Base-by-base conservation (phyloP, 2,113 vertebrate genomes). In the Castor canadensis region DNA sequence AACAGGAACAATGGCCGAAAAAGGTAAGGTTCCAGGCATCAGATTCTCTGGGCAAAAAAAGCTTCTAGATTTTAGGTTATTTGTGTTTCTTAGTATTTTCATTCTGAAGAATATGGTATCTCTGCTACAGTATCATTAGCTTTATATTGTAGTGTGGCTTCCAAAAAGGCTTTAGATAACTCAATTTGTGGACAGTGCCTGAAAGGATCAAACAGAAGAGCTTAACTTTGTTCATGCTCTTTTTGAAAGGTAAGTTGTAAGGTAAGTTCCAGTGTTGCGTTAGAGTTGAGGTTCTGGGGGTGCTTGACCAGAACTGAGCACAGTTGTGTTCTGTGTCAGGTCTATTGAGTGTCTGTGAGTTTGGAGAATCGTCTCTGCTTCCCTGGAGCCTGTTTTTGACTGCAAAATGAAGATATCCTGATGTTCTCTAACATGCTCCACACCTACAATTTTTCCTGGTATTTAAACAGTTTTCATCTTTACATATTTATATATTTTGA, bases 1-100 rank as follows among this genome's bases (percentile, higher is more conserved):
- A 75, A 92, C 85, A 95, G 81, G 86, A 89, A 96, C 32, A 95
- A 99, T 99, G 98, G 98, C 98, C 95, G 97, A 96, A 69, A 97
- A 98, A 98, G 98, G 98, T 99, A 98, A 97, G 98, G 47, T 58
- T 89, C 86, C 87, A 73, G 38, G 6, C 32, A 6, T 15, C 13
- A 28, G 38, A 5, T 17, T 54, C 17, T 90, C 62, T 64, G 56
- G 52, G 69, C 45, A 71, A 75, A 84, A 60, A 56, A 49, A 8
- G 16, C 15, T 80, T 71, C 35, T 11, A 28, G 17, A 32, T 20
- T 83, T n/a, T 58, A 49, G 49, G 47, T 87, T 64, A 40, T 64
- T 86, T 91, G 45, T 58, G 5, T 75, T 89, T 76, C 52, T 83
- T 67, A 20, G 35, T 47, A 10, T 71, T 91, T 94, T 60, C 40